Percentiles rank a stretch among this genome's conserved stretches.
phyloP scores from a whole-genome alignment of 2,888 invertebrate species.

The Trichogramma evanescens region DNA sequence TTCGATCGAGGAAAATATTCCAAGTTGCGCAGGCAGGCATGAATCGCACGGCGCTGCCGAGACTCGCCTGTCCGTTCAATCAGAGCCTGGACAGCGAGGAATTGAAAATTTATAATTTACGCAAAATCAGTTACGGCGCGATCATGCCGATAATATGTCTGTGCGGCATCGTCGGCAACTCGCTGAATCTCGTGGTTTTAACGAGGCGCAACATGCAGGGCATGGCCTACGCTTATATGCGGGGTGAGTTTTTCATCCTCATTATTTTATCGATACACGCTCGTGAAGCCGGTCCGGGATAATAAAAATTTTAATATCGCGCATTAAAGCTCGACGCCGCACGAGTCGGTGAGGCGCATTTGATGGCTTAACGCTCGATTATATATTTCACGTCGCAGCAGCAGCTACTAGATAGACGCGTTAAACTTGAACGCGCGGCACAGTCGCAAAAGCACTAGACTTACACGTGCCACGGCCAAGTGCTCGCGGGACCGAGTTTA shows the following conservation, averaged over 20 bases:
- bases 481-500: neutral
- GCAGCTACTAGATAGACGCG: too few relatives aligned
- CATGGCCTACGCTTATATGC: slow-evolving; percentile 73
- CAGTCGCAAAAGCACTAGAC: neutral
- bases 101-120: slow-evolving; percentile 54
- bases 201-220: slow-evolving; percentile 71
- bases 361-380: too few relatives aligned
- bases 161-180: slow-evolving; percentile 69
- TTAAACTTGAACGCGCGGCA: too few relatives aligned
- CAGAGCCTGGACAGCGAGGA: slow-evolving; percentile 46
- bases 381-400: too few relatives aligned
- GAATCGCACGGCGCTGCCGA: too few relatives aligned
- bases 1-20: too few relatives aligned
- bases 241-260: slow-evolving; percentile 52
- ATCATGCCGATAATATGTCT: slow-evolving; percentile 64
- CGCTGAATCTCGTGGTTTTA: slow-evolving; percentile 70
- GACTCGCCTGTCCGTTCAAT: too few relatives aligned
- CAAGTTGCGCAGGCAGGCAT: too few relatives aligned
- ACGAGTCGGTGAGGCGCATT: too few relatives aligned
- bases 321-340: too few relatives aligned
- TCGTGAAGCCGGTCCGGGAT: neutral
- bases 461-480: neutral
- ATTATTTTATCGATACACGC: neutral
- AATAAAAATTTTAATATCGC: too few relatives aligned
- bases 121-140: slow-evolving; percentile 60